Base-by-base conservation (phyloP, 2,797 vertebrate species). In the Tachyglossus aculeatus region DNA sequence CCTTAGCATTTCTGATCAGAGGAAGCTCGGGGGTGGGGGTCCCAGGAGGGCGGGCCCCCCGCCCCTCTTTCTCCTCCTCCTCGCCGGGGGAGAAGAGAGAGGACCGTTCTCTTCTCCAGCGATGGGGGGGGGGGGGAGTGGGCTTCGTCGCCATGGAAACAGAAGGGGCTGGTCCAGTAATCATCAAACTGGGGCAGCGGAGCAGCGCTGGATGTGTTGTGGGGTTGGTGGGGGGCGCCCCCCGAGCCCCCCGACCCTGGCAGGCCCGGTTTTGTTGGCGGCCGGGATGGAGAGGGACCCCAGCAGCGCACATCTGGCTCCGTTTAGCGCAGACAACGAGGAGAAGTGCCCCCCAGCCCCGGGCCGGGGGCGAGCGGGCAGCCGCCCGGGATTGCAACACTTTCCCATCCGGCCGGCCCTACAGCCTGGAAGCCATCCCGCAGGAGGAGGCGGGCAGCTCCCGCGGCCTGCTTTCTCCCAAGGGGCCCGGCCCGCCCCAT, bases 161-260 rank as follows among this genome's bases (percentile, higher is more conserved):
- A 78, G 48, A 73, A 57, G 80, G 76, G 80, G 78, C 57, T 81
- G 53, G 78, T 69, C 76, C 85, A 83, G 80, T 87, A 81, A 85
- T 80, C 82, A 85, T 78, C 78, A 87, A 87, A 85, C 74, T 83
- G 74, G 85, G 83, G 76, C 78, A 87, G n/a, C 66, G 76, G 82
- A 80, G 65, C 80, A n/a, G n/a, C n/a, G n/a, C n/a, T n/a, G n/a
- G n/a, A n/a, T n/a, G n/a, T n/a, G n/a, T n/a, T n/a, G n/a, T n/a
- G n/a, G n/a, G n/a, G n/a, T n/a, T n/a, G n/a, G n/a, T n/a, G n/a
- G n/a, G n/a, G 6, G 59, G 51, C 41, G 51, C 34, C 9, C 24
- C 66, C 32, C 31, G 19, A 55, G 57, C 37, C 74, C 45, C 33
- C 67, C 55, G 64, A 67, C 39, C 44, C 33, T 39, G 44, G 71